Conservation (phyloP, 2,888 invertebrate genomes). For the Caenorhabditis angaria region DNA sequence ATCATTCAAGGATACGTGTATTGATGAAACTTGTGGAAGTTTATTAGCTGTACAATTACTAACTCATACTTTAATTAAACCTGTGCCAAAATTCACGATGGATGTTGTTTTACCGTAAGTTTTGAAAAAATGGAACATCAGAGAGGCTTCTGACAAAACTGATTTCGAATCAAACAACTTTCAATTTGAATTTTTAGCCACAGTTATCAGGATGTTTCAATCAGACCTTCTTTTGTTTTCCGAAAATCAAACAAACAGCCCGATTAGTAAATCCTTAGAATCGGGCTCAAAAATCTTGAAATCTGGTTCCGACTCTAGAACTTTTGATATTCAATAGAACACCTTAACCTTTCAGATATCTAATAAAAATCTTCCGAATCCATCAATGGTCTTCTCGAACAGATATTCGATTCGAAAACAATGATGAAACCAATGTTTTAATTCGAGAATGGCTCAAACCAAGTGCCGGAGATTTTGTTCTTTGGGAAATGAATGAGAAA, state of each 20-base stretch:
- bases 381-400: slow-evolving; percentile 33
- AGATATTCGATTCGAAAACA: slow-evolving; percentile 17
- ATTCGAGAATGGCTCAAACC: slow-evolving; percentile 73
- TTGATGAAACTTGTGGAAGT: slow-evolving; percentile 74
- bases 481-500: slow-evolving; percentile 75
- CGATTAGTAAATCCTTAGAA: too few relatives aligned
- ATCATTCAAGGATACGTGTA: slow-evolving; percentile 73
- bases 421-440: slow-evolving; percentile 59
- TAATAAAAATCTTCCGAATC: slow-evolving; percentile 35
- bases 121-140: background rate
- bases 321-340: background rate
- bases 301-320: background rate
- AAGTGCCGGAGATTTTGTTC: slow-evolving; percentile 74
- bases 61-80: slow-evolving; percentile 74
- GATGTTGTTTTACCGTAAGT: slow-evolving; percentile 72
- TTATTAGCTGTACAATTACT: slow-evolving; percentile 74
- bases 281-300: background rate
- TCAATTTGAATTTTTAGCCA: too few relatives aligned
- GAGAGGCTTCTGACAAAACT: background rate
- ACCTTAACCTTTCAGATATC: slow-evolving; percentile 44
- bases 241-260: too few relatives aligned
- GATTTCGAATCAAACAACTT: background rate
- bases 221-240: too few relatives aligned
- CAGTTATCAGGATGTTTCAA: too few relatives aligned
- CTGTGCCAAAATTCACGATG: slow-evolving; percentile 74